Evolutionary conservation across 2,113 vertebrate genomes (phyloP).

Genomic region (Eudyptes chrysolophus): DNA sequence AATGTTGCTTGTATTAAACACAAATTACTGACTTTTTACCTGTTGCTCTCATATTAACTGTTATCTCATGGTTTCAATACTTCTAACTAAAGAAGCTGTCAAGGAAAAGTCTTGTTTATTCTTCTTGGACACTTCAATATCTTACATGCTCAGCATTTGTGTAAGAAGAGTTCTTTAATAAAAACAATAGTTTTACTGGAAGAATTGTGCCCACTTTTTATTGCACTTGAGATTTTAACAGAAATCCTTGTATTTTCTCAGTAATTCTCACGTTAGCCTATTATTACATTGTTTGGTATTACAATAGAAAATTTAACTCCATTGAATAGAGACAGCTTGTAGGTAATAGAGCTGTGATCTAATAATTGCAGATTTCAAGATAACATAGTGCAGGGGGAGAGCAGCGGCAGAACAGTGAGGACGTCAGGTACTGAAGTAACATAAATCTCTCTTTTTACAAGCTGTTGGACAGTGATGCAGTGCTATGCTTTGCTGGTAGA

Average conservation of each 20-base stretch:
- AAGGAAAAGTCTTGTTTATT: background rate
- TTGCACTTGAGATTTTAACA: background rate
- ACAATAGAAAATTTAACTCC: background rate
- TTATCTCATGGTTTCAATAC: background rate
- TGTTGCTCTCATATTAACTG: background rate
- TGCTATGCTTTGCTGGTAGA: background rate
- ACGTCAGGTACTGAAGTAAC: background rate
- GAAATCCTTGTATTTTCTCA: background rate
- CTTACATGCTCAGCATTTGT: background rate
- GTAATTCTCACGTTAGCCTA: background rate
- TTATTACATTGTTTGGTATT: background rate
- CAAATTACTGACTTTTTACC: background rate
- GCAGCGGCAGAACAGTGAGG: background rate
- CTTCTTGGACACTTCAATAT: background rate
- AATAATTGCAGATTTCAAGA: background rate
- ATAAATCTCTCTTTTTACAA: background rate
- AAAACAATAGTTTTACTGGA: background rate
- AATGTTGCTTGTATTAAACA: background rate
- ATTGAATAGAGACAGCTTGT: background rate
- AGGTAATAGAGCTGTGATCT: background rate
- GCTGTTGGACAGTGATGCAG: background rate
- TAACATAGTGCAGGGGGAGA: background rate
- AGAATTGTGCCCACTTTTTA: background rate
- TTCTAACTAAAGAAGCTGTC: background rate
- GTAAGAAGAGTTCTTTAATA: background rate